These are phyloP conservation scores for Podiceps cristatus DNA, from an alignment of 2,113 vertebrate genomes.

Conservation along the genomic window DNA sequence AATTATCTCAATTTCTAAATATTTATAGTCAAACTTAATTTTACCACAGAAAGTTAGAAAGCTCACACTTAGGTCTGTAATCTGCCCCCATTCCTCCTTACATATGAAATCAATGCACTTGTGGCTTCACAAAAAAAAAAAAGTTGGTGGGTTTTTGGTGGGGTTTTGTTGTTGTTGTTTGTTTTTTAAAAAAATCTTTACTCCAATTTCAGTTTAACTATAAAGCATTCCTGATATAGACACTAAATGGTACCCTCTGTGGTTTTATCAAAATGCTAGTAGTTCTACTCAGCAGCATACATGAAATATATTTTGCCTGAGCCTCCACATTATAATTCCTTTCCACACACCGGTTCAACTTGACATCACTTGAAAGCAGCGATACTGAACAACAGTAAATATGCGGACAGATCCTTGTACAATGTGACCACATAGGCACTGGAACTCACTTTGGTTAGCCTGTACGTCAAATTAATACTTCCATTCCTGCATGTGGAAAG, in stretches of 20 bases:
- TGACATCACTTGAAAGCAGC: not conserved
- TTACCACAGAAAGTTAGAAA: not conserved
- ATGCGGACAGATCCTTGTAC: not conserved
- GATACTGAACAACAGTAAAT: not conserved
- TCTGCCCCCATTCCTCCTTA: not conserved
- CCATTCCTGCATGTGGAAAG: constrained; percentile 19
- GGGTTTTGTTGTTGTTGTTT: too few relatives aligned
- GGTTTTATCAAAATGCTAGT: not conserved
- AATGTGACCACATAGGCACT: not conserved
- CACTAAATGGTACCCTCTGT: not conserved
- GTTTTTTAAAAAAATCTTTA: not conserved
- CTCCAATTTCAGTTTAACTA: not conserved
- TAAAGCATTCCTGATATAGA: not conserved
- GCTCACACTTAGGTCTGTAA: not conserved
- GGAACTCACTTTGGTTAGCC: not conserved
- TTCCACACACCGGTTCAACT: not conserved
- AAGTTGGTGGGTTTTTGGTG: too few relatives aligned
- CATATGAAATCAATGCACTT: not conserved
- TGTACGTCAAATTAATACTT: not conserved
- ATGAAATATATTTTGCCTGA: not conserved
- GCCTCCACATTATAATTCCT: not conserved
- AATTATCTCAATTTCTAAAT: not conserved
- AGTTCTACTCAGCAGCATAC: not conserved
- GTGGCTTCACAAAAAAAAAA: not conserved
- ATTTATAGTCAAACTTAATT: not conserved